phyloP scores from a whole-genome alignment of 2,797 vertebrate species.

The Sebastolobus altivelis region DNA sequence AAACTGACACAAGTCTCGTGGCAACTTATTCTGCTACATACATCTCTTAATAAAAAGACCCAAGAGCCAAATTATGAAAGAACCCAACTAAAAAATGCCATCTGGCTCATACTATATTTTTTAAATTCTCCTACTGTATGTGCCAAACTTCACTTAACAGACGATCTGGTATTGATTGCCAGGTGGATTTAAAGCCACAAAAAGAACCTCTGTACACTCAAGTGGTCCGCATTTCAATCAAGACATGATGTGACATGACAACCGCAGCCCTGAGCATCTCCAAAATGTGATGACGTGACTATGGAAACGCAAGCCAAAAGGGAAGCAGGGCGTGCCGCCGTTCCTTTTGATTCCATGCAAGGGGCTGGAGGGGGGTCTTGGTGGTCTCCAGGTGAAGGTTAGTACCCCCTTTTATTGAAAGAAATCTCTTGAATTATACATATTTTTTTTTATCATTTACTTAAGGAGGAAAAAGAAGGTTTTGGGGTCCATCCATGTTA shows the following conservation, averaged over 20 bases:
- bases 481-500: constrained; percentile 71
- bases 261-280: constrained; percentile 71
- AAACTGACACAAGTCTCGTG: constrained; percentile 68
- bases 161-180: constrained; percentile 58
- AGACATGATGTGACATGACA: constrained; percentile 62
- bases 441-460: constrained; percentile 56
- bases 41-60: constrained; percentile 62
- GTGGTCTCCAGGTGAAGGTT: constrained; percentile 50
- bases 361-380: constrained; percentile 6
- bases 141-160: constrained; percentile 61
- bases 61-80: constrained; percentile 56
- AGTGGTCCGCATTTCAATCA: constrained; percentile 73
- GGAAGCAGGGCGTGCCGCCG: constrained; percentile 44
- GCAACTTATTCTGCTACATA: constrained; percentile 67
- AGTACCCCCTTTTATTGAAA: constrained; percentile 40
- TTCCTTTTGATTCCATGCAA: constrained; percentile 68
- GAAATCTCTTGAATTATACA: constrained; percentile 57
- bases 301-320: constrained; percentile 70
- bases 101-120: constrained; percentile 45
- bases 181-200: constrained; percentile 66
- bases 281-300: constrained; percentile 61
- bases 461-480: constrained; percentile 44
- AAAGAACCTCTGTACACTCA: constrained; percentile 70
- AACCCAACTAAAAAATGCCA: constrained; percentile 38
- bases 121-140: constrained; percentile 42